Evolutionary conservation across 2,888 invertebrate species (phyloP).

Genomic region (Coelogynopora nodosa): DNA sequence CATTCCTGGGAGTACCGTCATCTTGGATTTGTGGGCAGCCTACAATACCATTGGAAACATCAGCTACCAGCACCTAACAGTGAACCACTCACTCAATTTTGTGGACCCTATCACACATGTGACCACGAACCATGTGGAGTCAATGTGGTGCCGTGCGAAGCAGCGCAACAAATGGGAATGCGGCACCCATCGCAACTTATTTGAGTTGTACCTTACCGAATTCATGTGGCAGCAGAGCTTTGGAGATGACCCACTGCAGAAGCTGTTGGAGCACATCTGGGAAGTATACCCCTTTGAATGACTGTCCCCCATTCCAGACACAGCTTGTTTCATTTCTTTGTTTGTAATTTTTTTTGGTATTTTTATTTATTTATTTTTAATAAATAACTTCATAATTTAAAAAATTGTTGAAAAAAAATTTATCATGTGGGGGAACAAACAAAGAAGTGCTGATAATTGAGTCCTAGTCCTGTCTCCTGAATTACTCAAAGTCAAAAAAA

Average conservation of each 20-base stretch:
- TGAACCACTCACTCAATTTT: neutral
- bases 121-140: neutral
- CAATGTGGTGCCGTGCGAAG: neutral
- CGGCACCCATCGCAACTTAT: neutral
- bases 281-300: neutral
- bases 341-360: no score
- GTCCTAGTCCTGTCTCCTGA: no score
- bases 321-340: neutral
- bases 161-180: neutral
- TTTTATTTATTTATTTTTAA: neutral
- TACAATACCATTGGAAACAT: neutral
- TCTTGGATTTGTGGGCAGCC: neutral
- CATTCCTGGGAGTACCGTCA: neutral
- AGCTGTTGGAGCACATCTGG: neutral
- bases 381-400: neutral
- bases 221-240: neutral
- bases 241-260: neutral
- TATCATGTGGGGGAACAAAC: neutral
- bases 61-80: neutral
- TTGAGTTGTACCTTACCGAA: neutral
- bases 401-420: neutral
- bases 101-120: neutral
- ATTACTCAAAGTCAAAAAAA: no score
- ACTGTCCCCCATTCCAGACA: no score
- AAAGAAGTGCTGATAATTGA: neutral